These are phyloP conservation scores for Caenorhabditis doughertyi DNA, from an alignment of 2,888 invertebrate genomes.

Conservation along the genomic window DNA sequence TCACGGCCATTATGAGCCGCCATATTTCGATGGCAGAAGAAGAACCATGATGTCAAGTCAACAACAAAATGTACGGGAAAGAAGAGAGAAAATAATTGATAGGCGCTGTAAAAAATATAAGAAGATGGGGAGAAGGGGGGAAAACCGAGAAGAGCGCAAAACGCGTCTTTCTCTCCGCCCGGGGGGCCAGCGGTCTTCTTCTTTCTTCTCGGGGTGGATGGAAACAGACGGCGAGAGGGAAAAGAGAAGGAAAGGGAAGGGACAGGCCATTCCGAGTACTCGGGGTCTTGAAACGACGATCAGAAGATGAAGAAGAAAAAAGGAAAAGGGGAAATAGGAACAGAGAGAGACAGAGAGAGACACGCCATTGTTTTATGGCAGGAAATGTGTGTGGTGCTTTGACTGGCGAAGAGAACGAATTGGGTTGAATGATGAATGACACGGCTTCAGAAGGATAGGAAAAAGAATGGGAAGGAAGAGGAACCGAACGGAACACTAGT, in stretches of 20 bases:
- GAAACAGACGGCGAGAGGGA: conserved; percentile 42
- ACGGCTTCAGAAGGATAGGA: neutral
- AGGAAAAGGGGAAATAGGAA: conserved; percentile 5
- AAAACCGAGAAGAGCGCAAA: conserved; percentile 5
- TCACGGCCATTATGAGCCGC: conserved; percentile 13
- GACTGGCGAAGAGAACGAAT: conserved; percentile 9
- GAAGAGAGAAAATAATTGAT: conserved; percentile 54
- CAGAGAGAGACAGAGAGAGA: too few species aligned
- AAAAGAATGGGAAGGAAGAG: too few species aligned
- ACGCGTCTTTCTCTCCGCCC: conserved; percentile 1
- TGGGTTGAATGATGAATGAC: conserved; percentile 23
- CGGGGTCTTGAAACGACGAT: conserved; percentile 48
- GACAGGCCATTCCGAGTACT: conserved; percentile 56
- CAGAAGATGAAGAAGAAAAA: conserved; percentile 4
- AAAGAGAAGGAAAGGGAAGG: neutral
- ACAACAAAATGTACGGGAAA: too few species aligned
- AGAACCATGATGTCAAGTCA: too few species aligned
- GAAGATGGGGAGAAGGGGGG: too few species aligned
- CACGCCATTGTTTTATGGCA: conserved; percentile 60
- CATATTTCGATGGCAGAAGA: too few species aligned
- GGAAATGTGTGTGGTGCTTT: conserved; percentile 49
- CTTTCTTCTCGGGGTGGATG: too few species aligned
- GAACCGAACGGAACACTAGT: too few species aligned
- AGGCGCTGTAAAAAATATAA: conserved; percentile 49
- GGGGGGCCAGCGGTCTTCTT: too few species aligned